Conservation (phyloP, 2,797 vertebrate species). For the Acanthurus leucopareius region DNA sequence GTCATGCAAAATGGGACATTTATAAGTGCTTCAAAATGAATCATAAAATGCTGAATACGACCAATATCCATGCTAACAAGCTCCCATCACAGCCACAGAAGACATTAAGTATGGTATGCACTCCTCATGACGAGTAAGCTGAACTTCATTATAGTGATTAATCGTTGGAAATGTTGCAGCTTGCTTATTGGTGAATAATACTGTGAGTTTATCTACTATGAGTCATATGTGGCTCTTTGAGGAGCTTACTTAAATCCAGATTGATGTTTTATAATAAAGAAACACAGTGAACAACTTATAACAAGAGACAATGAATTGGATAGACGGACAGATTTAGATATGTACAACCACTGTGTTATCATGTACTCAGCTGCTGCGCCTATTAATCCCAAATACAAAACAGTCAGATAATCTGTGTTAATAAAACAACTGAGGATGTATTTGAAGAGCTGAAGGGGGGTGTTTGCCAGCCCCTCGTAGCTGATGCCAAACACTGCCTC, state of each 20-base stretch:
- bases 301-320: constrained; percentile 30
- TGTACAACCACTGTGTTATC: constrained; percentile 24
- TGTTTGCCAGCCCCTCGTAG: constrained; percentile 34
- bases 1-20: too few relatives aligned
- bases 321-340: constrained; percentile 30
- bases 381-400: constrained; percentile 60
- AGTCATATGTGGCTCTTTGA: constrained; percentile 6
- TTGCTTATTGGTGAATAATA: not conserved
- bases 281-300: not conserved
- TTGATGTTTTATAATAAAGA: constrained; percentile 18
- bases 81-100: too few relatives aligned
- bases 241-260: not conserved
- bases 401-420: constrained; percentile 63
- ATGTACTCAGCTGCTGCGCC: constrained; percentile 14
- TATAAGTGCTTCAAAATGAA: too few relatives aligned
- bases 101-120: too few relatives aligned
- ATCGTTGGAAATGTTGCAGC: not conserved
- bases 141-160: too few relatives aligned
- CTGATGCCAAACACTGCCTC: constrained; percentile 52
- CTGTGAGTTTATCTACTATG: not conserved
- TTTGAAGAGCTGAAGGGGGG: constrained; percentile 57
- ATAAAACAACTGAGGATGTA: constrained; percentile 60
- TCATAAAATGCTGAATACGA: too few relatives aligned
- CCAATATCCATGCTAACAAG: too few relatives aligned
- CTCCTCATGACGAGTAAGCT: too few relatives aligned